Evolutionary conservation across 2,113 vertebrate genomes (phyloP), one percentile per base, ranked within the genome.

Genomic region (Poecilia latipinna): DNA sequence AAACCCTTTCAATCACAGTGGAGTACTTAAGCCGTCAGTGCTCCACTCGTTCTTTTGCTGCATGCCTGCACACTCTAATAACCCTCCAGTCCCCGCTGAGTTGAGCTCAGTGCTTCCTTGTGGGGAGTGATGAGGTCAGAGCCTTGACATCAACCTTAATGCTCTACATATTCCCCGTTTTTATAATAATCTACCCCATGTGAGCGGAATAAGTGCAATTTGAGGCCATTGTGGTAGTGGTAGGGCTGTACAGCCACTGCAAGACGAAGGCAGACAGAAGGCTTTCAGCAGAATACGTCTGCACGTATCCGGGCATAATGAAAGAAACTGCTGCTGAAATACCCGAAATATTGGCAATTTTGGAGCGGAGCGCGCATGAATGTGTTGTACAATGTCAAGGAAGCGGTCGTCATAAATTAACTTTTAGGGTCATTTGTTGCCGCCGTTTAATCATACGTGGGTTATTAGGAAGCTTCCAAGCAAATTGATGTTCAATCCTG

Each of bases 21-120:
- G 57, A 54, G 79, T 72, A 68, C 60, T 77, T 77, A 68, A 82
- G 74, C 60, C 66, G 44, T 73, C 69, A 64, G 69, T 32, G 69
- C 74, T 77, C 29, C 35, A 65, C 69, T 77, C 70, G 64, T 82
- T 77, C 74, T 73, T 76, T 68, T 60, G 61, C 80, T 77, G 80
- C 69, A 72, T 71, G 68, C 72, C 72, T 80, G 78, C 78, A 80
- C 72, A 67, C 74, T 77, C 60, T 51, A 77, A 68, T 68, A 60
- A 72, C 48, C 70, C 69, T 67, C 65, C 60, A 37, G 61, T 77
- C 74, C 80, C 80, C 4, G 64, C 70, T 60, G 80, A 77, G 74
- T 35, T 63, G 70, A 73, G 69, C 61, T 65, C 74, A 44, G 74
- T 61, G 69, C 65, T 77, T 77, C 60, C 80, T 77, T 63, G 44